These are phyloP conservation scores for Physeter macrocephalus DNA, from an alignment of 2,113 vertebrate genomes.

Conservation along the genomic window DNA sequence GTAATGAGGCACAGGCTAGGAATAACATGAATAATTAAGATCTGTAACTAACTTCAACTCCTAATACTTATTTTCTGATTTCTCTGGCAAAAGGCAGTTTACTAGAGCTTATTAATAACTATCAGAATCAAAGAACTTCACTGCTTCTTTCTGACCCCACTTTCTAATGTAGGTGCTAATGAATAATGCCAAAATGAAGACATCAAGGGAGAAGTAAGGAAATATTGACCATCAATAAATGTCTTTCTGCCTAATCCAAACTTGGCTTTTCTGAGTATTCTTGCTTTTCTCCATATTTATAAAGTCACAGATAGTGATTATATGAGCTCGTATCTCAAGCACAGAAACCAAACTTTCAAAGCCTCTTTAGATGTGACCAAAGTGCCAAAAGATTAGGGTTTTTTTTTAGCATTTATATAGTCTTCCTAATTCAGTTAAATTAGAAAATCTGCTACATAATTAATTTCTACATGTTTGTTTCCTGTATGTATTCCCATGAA, in stretches of 20 bases:
- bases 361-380: neutral
- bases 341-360: constrained; percentile 28
- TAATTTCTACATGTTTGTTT: constrained; percentile 28
- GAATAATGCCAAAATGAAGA: constrained; percentile 7
- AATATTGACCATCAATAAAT: neutral
- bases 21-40: constrained; percentile 26
- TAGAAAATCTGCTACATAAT: neutral
- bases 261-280: neutral
- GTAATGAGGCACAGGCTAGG: neutral
- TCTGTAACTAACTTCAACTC: neutral
- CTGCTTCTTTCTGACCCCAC: neutral
- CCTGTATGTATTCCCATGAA: neutral
- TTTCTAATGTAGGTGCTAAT: neutral
- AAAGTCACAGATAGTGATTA: neutral
- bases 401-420: neutral
- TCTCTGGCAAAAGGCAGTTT: constrained; percentile 13
- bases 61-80: neutral
- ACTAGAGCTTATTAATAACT: neutral
- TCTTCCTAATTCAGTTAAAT: neutral
- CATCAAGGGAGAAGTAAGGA: neutral
- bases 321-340: neutral
- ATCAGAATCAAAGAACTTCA: neutral
- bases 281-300: neutral
- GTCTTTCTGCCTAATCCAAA: neutral
- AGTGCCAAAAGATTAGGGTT: neutral